phyloP scores from a whole-genome alignment of 2,888 invertebrate species.

The Drosophila picticornis region DNA sequence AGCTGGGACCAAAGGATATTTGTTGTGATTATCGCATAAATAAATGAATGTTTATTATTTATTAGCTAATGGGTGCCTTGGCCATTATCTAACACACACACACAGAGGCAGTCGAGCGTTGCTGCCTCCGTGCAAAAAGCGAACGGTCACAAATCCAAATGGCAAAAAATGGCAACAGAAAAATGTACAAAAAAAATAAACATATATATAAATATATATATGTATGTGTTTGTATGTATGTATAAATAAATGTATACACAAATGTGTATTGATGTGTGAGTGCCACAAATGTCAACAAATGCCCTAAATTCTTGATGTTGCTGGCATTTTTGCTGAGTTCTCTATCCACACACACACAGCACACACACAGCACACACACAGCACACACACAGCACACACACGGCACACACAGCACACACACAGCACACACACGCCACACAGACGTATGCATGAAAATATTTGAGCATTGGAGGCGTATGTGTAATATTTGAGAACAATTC shows the following conservation, averaged over 20 bases:
- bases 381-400: not conserved
- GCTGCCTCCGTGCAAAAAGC: constrained; percentile 12
- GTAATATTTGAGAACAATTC: constrained; percentile 24
- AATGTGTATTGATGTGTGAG: constrained; percentile 29
- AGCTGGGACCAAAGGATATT: not conserved
- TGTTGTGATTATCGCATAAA: not conserved
- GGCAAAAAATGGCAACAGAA: constrained; percentile 19
- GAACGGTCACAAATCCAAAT: constrained; percentile 52
- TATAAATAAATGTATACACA: no score
- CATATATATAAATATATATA: not conserved
- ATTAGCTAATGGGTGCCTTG: not conserved
- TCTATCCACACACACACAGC: not conserved
- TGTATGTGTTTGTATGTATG: constrained; percentile 11
- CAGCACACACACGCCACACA: no score
- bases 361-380: not conserved
- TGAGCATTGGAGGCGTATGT: constrained; percentile 33
- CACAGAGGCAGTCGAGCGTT: not conserved
- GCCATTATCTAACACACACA: constrained; percentile 16
- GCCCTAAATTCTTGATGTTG: constrained; percentile 65
- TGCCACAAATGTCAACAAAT: constrained; percentile 67
- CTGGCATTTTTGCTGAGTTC: constrained; percentile 27
- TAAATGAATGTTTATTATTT: not conserved
- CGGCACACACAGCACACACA: not conserved
- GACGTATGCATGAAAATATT: constrained; percentile 13
- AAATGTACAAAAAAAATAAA: constrained; percentile 21